Evolutionary conservation across 2,888 invertebrate species (phyloP).

Genomic region (Leptinotarsa rubiginosa): DNA sequence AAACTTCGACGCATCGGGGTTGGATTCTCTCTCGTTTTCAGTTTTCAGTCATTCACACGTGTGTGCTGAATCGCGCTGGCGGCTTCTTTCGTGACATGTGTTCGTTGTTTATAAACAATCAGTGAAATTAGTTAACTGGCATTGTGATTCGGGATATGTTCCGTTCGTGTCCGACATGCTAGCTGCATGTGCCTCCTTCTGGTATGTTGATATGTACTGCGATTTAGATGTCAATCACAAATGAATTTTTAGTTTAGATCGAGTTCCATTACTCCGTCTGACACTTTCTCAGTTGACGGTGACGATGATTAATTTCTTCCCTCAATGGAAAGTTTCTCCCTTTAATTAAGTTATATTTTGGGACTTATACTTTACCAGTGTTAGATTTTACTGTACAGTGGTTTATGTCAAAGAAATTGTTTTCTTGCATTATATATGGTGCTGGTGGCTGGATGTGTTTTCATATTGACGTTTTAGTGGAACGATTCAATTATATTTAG

Average conservation of each 20-base stretch:
- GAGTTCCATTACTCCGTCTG: too few relatives aligned
- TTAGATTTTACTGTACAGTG: too few relatives aligned
- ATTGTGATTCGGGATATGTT: constrained; percentile 12
- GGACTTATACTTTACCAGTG: too few relatives aligned
- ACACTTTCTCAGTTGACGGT: too few relatives aligned
- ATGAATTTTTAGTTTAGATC: background rate
- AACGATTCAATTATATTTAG: too few relatives aligned
- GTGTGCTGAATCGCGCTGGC: constrained; percentile 7
- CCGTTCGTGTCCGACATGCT: constrained; percentile 2
- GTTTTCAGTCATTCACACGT: constrained; percentile 32
- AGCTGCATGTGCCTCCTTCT: background rate
- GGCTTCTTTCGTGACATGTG: constrained; percentile 30
- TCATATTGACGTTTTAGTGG: too few relatives aligned
- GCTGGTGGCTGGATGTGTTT: too few relatives aligned
- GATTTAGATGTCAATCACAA: constrained; percentile 14
- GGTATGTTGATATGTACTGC: constrained; percentile 13
- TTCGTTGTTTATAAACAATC: constrained; percentile 34
- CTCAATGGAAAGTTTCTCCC: too few relatives aligned
- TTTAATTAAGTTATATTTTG: too few relatives aligned
- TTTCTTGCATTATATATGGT: too few relatives aligned
- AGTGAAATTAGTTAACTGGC: constrained; percentile 27
- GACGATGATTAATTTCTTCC: too few relatives aligned
- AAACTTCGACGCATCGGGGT: constrained; percentile 29
- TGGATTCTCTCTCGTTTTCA: background rate
- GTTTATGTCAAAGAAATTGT: too few relatives aligned